Percentiles rank a stretch among this genome's conserved stretches.
Evolutionary conservation across 2,888 invertebrate genomes (phyloP).

Genomic region (Lysandra coridon): DNA sequence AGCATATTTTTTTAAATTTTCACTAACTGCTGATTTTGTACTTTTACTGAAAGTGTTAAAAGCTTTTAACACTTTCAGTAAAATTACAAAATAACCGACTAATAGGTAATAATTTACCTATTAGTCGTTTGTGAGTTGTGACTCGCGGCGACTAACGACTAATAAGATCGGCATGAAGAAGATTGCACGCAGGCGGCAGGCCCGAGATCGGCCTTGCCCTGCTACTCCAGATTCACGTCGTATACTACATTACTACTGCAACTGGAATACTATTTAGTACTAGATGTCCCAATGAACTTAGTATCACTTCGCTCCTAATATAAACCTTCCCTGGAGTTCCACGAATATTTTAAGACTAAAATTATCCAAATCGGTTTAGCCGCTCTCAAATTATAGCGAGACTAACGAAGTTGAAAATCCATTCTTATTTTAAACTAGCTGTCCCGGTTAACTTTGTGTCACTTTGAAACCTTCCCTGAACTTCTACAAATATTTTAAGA

Average conservation of each 20-base stretch:
- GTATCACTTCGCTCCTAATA: too few species aligned
- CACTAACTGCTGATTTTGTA: background rate
- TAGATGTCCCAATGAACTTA: too few species aligned
- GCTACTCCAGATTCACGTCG: slow-evolving; percentile 40
- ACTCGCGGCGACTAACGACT: background rate
- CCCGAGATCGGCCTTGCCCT: slow-evolving; percentile 38
- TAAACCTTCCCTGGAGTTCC: too few species aligned
- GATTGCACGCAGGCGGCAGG: slow-evolving; percentile 30
- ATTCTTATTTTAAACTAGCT: too few species aligned
- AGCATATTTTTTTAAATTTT: background rate
- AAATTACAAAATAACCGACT: too few species aligned
- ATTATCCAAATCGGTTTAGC: too few species aligned
- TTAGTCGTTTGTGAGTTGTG: background rate
- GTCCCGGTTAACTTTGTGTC: too few species aligned
- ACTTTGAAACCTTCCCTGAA: too few species aligned
- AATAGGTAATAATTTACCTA: background rate
- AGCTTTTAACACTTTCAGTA: background rate
- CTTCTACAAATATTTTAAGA: too few species aligned
- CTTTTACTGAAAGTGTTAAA: background rate
- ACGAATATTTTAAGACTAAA: too few species aligned
- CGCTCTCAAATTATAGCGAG: too few species aligned
- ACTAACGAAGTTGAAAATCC: too few species aligned
- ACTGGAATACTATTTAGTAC: background rate
- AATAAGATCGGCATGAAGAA: slow-evolving; percentile 25
- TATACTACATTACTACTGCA: slow-evolving; percentile 37